Evolutionary conservation across 2,797 vertebrate genomes (phyloP).

Genomic region (Poeciliopsis turneri): DNA sequence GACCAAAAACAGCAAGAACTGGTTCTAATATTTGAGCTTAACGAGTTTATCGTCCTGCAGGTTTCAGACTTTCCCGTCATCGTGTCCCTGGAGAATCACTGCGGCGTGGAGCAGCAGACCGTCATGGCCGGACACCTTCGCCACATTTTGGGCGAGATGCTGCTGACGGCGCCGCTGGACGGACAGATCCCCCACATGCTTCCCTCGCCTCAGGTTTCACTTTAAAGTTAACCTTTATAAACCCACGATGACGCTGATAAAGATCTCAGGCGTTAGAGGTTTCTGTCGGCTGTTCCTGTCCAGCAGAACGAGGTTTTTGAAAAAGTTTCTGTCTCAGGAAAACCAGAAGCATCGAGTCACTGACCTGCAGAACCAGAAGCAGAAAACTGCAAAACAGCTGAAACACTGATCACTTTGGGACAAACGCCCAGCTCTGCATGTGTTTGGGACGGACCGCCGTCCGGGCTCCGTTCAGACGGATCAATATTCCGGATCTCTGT

Average conservation of each 20-base stretch:
- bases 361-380: neutral
- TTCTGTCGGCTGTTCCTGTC: neutral
- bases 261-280: neutral
- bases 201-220: neutral
- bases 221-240: neutral
- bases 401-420: too few species aligned
- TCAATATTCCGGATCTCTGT: too few species aligned
- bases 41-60: constrained; percentile 66
- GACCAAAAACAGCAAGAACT: neutral
- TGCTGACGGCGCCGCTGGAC: constrained; percentile 81
- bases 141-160: constrained; percentile 86
- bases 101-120: constrained; percentile 89
- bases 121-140: constrained; percentile 86
- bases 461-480: too few species aligned
- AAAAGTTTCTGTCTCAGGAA: neutral
- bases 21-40: neutral
- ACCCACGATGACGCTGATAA: neutral
- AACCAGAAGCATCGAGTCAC: neutral
- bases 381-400: too few species aligned
- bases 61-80: constrained; percentile 91
- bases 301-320: neutral
- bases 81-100: constrained; percentile 95
- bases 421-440: too few species aligned
- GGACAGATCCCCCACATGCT: constrained; percentile 72
- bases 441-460: too few species aligned